Conservation (phyloP, 1,140 invertebrate species). For the Zaprionus lachaisei region DNA sequence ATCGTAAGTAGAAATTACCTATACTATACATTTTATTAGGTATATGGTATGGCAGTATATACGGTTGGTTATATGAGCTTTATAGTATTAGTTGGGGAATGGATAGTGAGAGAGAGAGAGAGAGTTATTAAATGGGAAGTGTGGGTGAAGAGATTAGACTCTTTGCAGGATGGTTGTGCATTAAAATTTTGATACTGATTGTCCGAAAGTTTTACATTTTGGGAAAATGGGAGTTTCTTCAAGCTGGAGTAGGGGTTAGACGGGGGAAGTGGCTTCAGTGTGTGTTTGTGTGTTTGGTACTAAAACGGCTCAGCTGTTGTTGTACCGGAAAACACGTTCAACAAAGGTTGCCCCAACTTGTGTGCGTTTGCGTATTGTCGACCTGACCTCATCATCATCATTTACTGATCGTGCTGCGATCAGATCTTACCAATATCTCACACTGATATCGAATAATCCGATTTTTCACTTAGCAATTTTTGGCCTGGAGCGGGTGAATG, state of each 20-base stretch:
- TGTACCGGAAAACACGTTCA: constrained; percentile 2
- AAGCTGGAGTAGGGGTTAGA: constrained; percentile 37
- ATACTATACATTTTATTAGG: constrained; percentile 33
- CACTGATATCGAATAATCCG: constrained; percentile 84
- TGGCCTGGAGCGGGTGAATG: constrained; percentile 82
- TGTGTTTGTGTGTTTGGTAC: constrained; percentile 16
- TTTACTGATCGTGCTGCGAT: constrained; percentile 62
- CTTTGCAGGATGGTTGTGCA: constrained; percentile 63
- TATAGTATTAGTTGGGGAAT: constrained; percentile 49
- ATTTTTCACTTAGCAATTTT: constrained; percentile 81
- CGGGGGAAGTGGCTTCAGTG: constrained; percentile 1
- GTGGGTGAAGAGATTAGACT: constrained; percentile 34
- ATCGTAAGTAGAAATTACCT: constrained; percentile 31
- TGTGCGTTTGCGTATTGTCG: constrained; percentile 18
- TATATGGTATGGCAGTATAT: constrained; percentile 25
- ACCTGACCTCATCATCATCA: constrained; percentile 53
- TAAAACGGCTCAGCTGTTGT: constrained; percentile 46
- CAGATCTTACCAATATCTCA: constrained; percentile 83
- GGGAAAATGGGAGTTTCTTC: constrained; percentile 29
- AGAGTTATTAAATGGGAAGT: constrained; percentile 64
- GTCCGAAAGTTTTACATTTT: constrained; percentile 68
- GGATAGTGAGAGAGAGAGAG: constrained; percentile 49
- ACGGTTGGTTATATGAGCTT: constrained; percentile 42
- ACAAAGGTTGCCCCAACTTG: constrained; percentile 11
- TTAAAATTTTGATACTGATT: constrained; percentile 75